Evolutionary conservation across 2,797 vertebrate species (phyloP).

Genomic region (Aeoliscus strigatus): DNA sequence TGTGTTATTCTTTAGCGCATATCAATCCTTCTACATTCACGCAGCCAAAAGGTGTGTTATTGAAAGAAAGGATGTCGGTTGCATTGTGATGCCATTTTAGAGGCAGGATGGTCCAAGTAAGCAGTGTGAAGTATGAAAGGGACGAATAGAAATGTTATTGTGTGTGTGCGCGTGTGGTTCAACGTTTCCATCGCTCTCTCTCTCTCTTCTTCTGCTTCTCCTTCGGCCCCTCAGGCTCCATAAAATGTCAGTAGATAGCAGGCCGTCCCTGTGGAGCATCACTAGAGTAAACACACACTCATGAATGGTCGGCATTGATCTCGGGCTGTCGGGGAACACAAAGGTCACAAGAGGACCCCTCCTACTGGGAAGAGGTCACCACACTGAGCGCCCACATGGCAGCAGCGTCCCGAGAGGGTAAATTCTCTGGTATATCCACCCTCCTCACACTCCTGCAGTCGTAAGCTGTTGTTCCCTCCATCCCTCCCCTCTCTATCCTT

Average conservation of each 20-base stretch:
- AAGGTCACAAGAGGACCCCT: slow-evolving; percentile 74
- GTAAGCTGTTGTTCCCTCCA: too few relatives aligned
- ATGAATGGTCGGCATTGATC: slow-evolving; percentile 90
- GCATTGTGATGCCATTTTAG: slow-evolving; percentile 21
- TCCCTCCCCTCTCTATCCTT: slow-evolving; percentile 17
- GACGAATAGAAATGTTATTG: slow-evolving; percentile 48
- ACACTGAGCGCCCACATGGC: slow-evolving; percentile 80
- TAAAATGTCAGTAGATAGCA: slow-evolving; percentile 81
- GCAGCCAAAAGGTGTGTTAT: slow-evolving; percentile 31
- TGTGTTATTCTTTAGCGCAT: slow-evolving; percentile 56
- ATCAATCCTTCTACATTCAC: slow-evolving; percentile 44
- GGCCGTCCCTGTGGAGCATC: slow-evolving; percentile 82
- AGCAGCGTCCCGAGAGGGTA: slow-evolving; percentile 69
- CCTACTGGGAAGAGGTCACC: slow-evolving; percentile 65
- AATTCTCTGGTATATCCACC: slow-evolving; percentile 75
- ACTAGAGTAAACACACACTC: slow-evolving; percentile 83
- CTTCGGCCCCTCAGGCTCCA: slow-evolving; percentile 74
- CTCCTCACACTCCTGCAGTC: too few relatives aligned
- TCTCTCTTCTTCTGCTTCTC: slow-evolving; percentile 31
- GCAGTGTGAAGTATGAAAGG: slow-evolving; percentile 8
- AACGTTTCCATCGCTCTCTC: slow-evolving; percentile 52
- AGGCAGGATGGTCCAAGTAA: slow-evolving; percentile 30
- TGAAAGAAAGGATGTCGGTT: slow-evolving; percentile 35
- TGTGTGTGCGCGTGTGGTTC: slow-evolving; percentile 53
- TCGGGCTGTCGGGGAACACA: slow-evolving; percentile 70